Evolutionary conservation across 2,888 invertebrate species (phyloP), one percentile per base, ranked within the genome.

Genomic region (Odontothrips loti): DNA sequence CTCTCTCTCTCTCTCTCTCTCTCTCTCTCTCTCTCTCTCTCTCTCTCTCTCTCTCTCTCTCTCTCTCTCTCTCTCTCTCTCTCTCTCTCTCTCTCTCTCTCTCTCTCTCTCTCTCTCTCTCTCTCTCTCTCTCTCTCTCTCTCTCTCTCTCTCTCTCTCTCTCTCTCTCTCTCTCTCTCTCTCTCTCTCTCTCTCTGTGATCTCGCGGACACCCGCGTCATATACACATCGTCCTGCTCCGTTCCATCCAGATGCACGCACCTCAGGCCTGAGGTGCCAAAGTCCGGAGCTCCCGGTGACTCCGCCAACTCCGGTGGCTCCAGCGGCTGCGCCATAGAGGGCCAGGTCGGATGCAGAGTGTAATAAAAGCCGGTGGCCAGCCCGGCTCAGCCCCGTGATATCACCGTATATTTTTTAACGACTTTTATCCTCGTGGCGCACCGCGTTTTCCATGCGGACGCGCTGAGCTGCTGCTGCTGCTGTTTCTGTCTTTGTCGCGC

Each of bases 401-500:
- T 75, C 68, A 75, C 23, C 68, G 68, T 75, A 75, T 75, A 75
- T 75, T 75, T 75, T 43, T 75, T 75, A 75, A 75, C 68, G 68
- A 27, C 68, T 23, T 75, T 75, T 75, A 75, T 75, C 27, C 68
- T 75, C 68, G 23, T 75, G 58, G 20, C 58, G 58, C 15, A 20
- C 58, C 17, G 58, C 58, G 34, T 43, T 43, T 43, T 43, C 34
- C 34, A 43, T 43, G 34, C 34, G 34, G 34, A 43, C 34, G 34
- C 34, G 34, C 34, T 43, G 34, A 43, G 34, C 34, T 43, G 34
- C 34, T 6, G 34, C 34, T 6, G 34, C 34, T n/a, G n/a, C n/a
- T n/a, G n/a, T n/a, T n/a, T 2, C 34, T 2, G 34, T 43, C 34
- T 6, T 43, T 43, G 34, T 43, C 34, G 34, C 34, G 6, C 34